Evolutionary conservation across 2,888 invertebrate species (phyloP).

Genomic region (Trileptium ribeirensis): DNA sequence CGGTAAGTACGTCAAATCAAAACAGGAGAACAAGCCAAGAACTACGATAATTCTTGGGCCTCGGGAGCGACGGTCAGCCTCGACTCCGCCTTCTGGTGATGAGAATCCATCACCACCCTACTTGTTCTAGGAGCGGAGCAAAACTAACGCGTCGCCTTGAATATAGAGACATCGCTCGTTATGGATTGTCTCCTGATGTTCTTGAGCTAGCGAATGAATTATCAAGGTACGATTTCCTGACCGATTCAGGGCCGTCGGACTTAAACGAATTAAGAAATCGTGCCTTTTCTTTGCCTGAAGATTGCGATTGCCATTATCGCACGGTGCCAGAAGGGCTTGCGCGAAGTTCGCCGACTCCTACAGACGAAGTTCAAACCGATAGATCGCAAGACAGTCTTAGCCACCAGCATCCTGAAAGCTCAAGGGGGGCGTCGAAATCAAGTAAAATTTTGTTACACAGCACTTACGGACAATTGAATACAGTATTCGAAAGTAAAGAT

Average conservation of each 20-base stretch:
- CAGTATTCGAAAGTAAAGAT: too few species aligned
- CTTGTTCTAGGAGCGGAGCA: too few species aligned
- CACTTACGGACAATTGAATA: too few species aligned
- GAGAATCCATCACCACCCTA: not conserved
- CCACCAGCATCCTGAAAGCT: too few species aligned
- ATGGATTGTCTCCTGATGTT: slow-evolving; percentile 40
- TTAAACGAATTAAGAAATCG: not conserved
- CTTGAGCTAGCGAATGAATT: slow-evolving; percentile 45
- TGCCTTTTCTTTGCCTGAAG: slow-evolving; percentile 21
- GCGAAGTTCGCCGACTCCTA: too few species aligned
- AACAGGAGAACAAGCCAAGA: not conserved
- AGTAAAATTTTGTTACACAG: too few species aligned
- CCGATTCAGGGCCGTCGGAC: not conserved
- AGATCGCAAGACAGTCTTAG: too few species aligned
- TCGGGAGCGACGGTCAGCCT: not conserved
- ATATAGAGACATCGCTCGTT: not conserved
- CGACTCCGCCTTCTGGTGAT: not conserved
- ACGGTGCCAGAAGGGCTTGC: slow-evolving; percentile 25
- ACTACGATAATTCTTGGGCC: not conserved
- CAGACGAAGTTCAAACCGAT: too few species aligned
- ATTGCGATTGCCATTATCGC: slow-evolving; percentile 19
- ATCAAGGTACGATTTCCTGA: slow-evolving; percentile 17
- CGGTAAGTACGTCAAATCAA: not conserved
- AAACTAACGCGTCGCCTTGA: too few species aligned
- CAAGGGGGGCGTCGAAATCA: too few species aligned